Base-by-base conservation (phyloP, 2,797 vertebrate genomes). In the Lepidocolaptes lacrymiger region DNA sequence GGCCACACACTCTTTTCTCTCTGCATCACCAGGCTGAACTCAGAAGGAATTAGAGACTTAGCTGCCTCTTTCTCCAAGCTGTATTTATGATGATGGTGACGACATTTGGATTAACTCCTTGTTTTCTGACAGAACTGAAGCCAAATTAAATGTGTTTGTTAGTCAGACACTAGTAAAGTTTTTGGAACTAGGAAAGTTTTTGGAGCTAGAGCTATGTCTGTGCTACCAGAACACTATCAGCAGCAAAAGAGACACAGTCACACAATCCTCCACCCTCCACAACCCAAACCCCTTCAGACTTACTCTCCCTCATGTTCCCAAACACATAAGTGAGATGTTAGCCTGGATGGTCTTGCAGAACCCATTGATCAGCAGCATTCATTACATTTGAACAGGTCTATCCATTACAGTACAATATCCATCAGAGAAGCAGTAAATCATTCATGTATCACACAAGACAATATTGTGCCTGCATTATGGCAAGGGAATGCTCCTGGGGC, bases 101-200 rank as follows among this genome's bases (percentile, higher is more conserved):
- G 54, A 43, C 48, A 91, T 88, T 94, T 94, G 66, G 78, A 37
- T 88, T 94, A 95, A 85, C 61, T 96, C 89, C 68, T 74, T 82
- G 76, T 73, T 97, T 95, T 80, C 81, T 91, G 71, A 26, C 23
- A 76, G 54, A 85, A 76, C 37, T 78, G 81, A 92, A 93, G 39
- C 9, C 59, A 80, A 72, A 61, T 55, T 71, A 78, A 64, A 41
- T 27, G 37, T 62, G 10, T 36, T 61, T 73, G 9, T 64, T 84
- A 51, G 61, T 30, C 64, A 91, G 48, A 89, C 10, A 37, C 6
- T 58, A 51, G 14, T 17, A 19, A 52, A 52, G 28, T 30, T 54
- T 54, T 54, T 54, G 17, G 51, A 52, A 26, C 23, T 48, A 48
- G 22, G 51, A 49, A 49, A 49, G 26, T 14, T 55, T 93, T 46